phyloP scores from a whole-genome alignment of 1,140 invertebrate species.

The Zaprionus africanus region DNA sequence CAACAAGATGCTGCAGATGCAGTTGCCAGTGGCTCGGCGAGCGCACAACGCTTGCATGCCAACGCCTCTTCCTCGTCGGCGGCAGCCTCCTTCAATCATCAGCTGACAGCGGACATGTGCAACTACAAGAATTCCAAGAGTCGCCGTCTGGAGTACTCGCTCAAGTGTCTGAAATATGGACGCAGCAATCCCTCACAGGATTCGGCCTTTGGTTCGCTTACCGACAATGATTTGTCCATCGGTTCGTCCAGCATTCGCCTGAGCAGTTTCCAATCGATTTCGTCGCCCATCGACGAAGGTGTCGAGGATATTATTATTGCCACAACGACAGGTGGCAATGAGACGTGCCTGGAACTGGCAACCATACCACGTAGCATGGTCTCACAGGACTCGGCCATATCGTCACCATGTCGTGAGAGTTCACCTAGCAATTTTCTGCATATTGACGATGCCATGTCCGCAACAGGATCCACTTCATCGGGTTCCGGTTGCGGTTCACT shows the following conservation, averaged over 20 bases:
- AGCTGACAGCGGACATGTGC: constrained; percentile 82
- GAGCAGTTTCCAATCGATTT: constrained; percentile 84
- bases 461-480: constrained; percentile 65
- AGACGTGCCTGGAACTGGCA: constrained; percentile 78
- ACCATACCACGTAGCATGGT: constrained; percentile 80
- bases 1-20: constrained; percentile 37
- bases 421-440: constrained; percentile 79
- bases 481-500: constrained; percentile 64
- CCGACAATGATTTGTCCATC: constrained; percentile 83
- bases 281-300: constrained; percentile 83
- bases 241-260: constrained; percentile 81
- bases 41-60: constrained; percentile 56
- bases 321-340: constrained; percentile 80
- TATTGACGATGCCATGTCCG: constrained; percentile 77
- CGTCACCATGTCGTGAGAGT: constrained; percentile 79
- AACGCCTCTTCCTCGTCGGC: constrained; percentile 35
- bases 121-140: constrained; percentile 84
- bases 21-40: constrained; percentile 63
- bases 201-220: constrained; percentile 83
- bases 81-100: constrained; percentile 74
- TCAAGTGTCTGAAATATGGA: constrained; percentile 83
- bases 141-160: constrained; percentile 80
- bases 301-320: constrained; percentile 84
- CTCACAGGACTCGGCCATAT: constrained; percentile 82
- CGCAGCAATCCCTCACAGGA: constrained; percentile 84